A percentile compares a stretch with the other conserved stretches of the same genome.
phyloP scores from a whole-genome alignment of 1,140 invertebrate species.

The Procambarus clarkii region DNA sequence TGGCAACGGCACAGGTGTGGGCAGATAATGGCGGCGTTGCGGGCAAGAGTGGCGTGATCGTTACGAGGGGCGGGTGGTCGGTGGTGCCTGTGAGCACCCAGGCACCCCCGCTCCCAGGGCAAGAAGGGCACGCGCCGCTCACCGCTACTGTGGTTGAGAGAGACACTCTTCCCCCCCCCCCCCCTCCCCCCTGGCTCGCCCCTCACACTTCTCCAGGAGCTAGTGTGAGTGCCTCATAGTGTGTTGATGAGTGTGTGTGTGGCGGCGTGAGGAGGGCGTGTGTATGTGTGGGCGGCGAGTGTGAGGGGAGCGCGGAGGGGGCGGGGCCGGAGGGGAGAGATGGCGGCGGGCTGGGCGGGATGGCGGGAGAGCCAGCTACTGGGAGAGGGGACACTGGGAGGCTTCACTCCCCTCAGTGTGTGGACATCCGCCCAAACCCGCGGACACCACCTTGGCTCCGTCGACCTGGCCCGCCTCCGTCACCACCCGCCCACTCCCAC shows the following conservation, averaged over 20 bases:
- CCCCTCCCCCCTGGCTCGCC: background rate
- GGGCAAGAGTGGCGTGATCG: constrained; percentile 40
- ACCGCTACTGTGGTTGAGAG: too few species aligned
- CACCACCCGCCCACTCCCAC: background rate
- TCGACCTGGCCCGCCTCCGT: background rate
- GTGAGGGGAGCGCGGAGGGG: constrained; percentile 1
- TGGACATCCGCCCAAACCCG: constrained; percentile 33
- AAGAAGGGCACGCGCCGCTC: constrained; percentile 40
- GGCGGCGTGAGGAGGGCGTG: background rate
- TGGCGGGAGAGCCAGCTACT: constrained; percentile 10
- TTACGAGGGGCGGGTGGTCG: background rate
- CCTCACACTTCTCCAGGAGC: background rate
- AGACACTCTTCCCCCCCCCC: background rate
- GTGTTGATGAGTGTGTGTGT: background rate
- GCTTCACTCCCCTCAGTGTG: constrained; percentile 48
- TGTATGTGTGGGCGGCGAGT: too few species aligned
- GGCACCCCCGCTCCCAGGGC: background rate
- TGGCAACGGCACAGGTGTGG: constrained; percentile 48
- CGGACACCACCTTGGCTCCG: background rate
- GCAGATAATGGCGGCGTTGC: constrained; percentile 25
- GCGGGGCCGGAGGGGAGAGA: constrained; percentile 36
- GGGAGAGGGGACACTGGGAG: constrained; percentile 20
- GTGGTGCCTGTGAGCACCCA: constrained; percentile 1
- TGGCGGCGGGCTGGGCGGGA: constrained; percentile 35
- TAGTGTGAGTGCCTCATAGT: background rate